These are phyloP conservation scores for Pygoscelis adeliae DNA, from an alignment of 2,113 vertebrate species.

Conservation along the genomic window DNA sequence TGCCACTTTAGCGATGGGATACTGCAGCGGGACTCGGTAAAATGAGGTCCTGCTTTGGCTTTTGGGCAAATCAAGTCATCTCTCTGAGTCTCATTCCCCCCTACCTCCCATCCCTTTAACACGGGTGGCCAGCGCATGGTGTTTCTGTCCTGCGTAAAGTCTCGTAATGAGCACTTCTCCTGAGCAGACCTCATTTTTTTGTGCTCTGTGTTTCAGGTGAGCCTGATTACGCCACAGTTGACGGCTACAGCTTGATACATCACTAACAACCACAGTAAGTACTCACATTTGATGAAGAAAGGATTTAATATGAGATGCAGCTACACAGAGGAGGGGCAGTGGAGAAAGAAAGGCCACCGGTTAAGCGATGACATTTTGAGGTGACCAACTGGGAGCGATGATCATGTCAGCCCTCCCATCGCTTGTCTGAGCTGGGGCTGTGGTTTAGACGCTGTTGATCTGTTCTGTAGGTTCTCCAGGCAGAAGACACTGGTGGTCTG, in stretches of 20 bases:
- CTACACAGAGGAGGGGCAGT: background rate
- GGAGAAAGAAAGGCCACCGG: background rate
- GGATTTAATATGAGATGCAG: background rate
- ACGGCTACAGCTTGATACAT: slow-evolving; percentile 73
- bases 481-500: background rate
- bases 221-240: slow-evolving; percentile 63
- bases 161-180: background rate
- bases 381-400: background rate
- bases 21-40: background rate
- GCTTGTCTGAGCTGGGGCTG: background rate
- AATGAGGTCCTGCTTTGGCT: background rate
- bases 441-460: background rate
- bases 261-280: slow-evolving; percentile 68
- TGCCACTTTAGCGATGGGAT: background rate
- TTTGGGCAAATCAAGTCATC: background rate
- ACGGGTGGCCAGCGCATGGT: background rate
- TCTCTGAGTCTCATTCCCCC: background rate
- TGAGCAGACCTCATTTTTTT: background rate
- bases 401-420: background rate
- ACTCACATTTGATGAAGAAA: background rate
- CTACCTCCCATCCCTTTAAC: background rate
- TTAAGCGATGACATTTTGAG: background rate
- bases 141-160: background rate
- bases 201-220: slow-evolving; percentile 60
- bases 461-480: background rate